These are phyloP conservation scores for Endotricha flammealis DNA, from an alignment of 2,888 invertebrate species.

Conservation along the genomic window DNA sequence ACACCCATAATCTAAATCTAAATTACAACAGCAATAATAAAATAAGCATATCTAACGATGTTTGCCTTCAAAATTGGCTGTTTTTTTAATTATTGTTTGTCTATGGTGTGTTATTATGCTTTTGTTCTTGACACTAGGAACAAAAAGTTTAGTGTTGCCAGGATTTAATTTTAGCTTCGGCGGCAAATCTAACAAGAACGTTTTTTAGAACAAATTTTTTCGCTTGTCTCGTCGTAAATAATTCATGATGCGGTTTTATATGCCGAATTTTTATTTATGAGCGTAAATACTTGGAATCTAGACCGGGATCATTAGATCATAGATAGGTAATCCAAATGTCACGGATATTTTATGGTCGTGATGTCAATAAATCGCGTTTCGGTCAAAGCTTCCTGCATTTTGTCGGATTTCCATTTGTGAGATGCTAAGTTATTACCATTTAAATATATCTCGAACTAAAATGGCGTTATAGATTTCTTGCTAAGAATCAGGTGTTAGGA, in stretches of 20 bases:
- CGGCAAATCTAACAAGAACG: slow-evolving; percentile 8
- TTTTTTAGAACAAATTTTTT: slow-evolving; percentile 1
- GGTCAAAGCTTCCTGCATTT: slow-evolving; percentile 6
- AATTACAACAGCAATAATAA: slow-evolving; percentile 1
- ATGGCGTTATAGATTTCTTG: background rate
- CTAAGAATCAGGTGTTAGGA: no score
- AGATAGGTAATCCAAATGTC: slow-evolving; percentile 7
- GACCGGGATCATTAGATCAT: slow-evolving; percentile 5
- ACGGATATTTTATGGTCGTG: slow-evolving; percentile 9
- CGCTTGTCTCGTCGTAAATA: background rate
- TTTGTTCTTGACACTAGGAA: slow-evolving; percentile 4
- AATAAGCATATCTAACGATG: slow-evolving; percentile 4
- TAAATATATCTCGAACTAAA: background rate
- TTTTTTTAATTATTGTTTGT: slow-evolving; percentile 5
- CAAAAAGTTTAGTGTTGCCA: slow-evolving; percentile 8
- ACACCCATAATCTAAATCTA: slow-evolving; percentile 4
- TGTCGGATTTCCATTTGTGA: slow-evolving; percentile 3
- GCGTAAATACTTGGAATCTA: slow-evolving; percentile 5
- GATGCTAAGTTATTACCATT: slow-evolving; percentile 8
- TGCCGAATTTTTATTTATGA: slow-evolving; percentile 7
- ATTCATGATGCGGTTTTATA: background rate
- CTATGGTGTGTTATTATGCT: slow-evolving; percentile 8
- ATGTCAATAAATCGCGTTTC: slow-evolving; percentile 4
- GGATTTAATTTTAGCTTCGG: slow-evolving; percentile 1
- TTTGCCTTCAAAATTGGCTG: slow-evolving; percentile 7